Evolutionary conservation across 2,797 vertebrate genomes (phyloP).

Genomic region (Urocyon cinereoargenteus): DNA sequence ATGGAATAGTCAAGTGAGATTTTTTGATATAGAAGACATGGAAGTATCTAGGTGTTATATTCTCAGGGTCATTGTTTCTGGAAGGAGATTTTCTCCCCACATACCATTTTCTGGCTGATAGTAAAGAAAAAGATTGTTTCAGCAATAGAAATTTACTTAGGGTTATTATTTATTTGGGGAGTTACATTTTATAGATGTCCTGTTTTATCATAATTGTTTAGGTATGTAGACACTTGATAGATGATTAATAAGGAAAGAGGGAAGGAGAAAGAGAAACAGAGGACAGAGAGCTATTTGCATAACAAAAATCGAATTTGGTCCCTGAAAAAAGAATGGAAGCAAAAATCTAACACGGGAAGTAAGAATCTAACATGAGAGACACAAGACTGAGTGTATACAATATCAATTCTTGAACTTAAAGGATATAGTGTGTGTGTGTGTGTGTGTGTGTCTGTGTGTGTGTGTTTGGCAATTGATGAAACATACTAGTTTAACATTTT

Average conservation of each 20-base stretch:
- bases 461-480: not conserved
- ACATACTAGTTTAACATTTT: not conserved
- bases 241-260: not conserved
- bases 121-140: not conserved
- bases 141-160: not conserved
- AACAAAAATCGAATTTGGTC: not conserved
- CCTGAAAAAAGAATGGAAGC: not conserved
- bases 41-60: not conserved
- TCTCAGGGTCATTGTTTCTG: not conserved
- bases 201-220: slow-evolving; percentile 1
- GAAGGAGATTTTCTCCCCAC: not conserved
- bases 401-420: not conserved
- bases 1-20: too few species aligned
- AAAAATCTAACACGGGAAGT: not conserved
- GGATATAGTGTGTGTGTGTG: not conserved
- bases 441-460: not conserved
- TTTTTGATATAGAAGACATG: not conserved
- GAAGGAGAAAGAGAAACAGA: not conserved
- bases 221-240: not conserved
- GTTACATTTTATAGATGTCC: not conserved
- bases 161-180: not conserved
- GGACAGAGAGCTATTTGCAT: not conserved
- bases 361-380: not conserved
- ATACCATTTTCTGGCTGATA: not conserved
- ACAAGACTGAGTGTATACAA: not conserved